These are phyloP conservation scores for Barbus barbus DNA, from an alignment of 2,113 vertebrate species.

Conservation along the genomic window DNA sequence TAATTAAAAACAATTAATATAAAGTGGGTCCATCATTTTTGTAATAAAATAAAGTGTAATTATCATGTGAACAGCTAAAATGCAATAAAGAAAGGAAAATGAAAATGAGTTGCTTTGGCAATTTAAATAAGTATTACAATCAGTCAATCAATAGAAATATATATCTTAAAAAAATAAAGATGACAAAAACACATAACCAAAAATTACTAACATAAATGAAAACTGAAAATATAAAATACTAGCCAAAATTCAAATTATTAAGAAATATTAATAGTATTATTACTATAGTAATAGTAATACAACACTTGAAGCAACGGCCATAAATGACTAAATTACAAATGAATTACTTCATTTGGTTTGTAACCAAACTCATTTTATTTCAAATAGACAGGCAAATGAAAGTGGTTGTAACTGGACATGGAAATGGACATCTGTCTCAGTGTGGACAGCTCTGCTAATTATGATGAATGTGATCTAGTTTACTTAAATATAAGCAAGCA, in stretches of 20 bases:
- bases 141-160: neutral
- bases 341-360: neutral
- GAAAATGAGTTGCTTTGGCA: too few relatives aligned
- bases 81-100: neutral
- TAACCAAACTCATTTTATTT: neutral
- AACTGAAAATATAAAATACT: neutral
- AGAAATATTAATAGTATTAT: neutral
- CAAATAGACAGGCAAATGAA: neutral
- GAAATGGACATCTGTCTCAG: neutral
- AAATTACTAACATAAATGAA: neutral
- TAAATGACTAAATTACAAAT: neutral
- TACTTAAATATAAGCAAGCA: neutral
- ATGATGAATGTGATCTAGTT: neutral
- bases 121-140: neutral
- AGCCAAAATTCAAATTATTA: neutral
- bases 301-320: neutral
- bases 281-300: neutral
- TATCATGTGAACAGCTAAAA: neutral
- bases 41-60: neutral
- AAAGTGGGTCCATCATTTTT: neutral
- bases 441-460: neutral
- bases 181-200: neutral
- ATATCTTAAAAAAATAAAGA: neutral
- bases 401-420: neutral
- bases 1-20: too few relatives aligned